These are phyloP conservation scores for Endotricha flammealis DNA, from an alignment of 2,888 invertebrate genomes.

Conservation along the genomic window DNA sequence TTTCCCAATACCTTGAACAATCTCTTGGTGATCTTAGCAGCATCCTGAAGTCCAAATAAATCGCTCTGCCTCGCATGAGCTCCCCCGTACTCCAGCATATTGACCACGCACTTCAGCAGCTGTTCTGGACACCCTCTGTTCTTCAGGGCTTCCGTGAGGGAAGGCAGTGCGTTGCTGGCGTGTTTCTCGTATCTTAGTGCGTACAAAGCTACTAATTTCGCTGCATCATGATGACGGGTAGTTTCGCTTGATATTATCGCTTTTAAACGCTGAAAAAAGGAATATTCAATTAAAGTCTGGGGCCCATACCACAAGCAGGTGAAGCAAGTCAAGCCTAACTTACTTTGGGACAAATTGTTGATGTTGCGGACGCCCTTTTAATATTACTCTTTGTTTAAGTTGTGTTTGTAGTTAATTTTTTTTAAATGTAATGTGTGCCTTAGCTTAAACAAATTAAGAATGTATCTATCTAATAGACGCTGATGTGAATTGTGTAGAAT, in stretches of 20 bases:
- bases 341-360: too few species aligned
- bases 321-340: too few species aligned
- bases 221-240: constrained; percentile 86
- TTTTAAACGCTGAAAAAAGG: constrained; percentile 82
- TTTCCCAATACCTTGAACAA: constrained; percentile 89
- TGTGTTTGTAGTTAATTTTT: too few species aligned
- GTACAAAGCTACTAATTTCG: constrained; percentile 94
- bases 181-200: constrained; percentile 95
- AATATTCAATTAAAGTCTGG: too few species aligned
- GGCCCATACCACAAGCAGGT: too few species aligned
- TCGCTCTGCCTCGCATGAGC: constrained; percentile 89
- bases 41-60: constrained; percentile 89
- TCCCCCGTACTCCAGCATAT: constrained; percentile 90
- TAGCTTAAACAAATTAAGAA: too few species aligned
- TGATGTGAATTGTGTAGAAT: too few species aligned
- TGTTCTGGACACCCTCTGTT: constrained; percentile 84
- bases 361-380: too few species aligned
- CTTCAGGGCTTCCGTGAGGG: constrained; percentile 85
- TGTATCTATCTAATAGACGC: too few species aligned
- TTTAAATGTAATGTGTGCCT: too few species aligned
- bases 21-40: constrained; percentile 94
- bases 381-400: too few species aligned
- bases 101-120: constrained; percentile 78
- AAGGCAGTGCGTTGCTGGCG: constrained; percentile 85
- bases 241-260: constrained; percentile 86